phyloP scores from a whole-genome alignment of 1,140 invertebrate species.

The Grapholita molesta region DNA sequence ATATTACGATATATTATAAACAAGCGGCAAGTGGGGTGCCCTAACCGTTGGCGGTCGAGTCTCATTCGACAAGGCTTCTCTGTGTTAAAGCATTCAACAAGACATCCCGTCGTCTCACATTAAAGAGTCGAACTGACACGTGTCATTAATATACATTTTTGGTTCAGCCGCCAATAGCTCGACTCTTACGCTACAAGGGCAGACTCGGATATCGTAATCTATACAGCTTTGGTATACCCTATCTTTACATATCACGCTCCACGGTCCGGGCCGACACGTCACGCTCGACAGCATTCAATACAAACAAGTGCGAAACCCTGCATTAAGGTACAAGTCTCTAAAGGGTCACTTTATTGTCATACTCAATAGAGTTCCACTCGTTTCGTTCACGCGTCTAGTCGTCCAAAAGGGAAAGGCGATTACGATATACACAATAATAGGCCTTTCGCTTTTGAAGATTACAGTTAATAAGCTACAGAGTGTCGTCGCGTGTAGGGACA shows the following conservation, averaged over 20 bases:
- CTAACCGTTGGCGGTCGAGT: neutral
- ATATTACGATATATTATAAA: neutral
- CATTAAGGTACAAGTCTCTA: neutral
- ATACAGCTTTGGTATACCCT: slow-evolving; percentile 14
- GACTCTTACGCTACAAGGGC: neutral
- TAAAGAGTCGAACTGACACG: neutral
- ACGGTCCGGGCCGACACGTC: neutral
- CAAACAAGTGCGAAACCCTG: neutral
- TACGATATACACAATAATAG: slow-evolving; percentile 19
- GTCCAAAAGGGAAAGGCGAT: slow-evolving; percentile 12
- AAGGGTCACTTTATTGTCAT: slow-evolving; percentile 1
- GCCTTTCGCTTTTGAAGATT: neutral
- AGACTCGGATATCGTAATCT: neutral
- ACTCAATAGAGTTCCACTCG: neutral
- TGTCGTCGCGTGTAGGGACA: too few relatives aligned
- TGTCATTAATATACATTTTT: neutral
- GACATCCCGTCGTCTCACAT: neutral
- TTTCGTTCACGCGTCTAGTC: neutral
- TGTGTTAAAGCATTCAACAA: neutral
- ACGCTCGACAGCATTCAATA: neutral
- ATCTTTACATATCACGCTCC: neutral
- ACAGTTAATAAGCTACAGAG: too few relatives aligned
- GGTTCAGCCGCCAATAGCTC: neutral
- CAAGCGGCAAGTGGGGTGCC: neutral
- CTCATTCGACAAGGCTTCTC: neutral